These are phyloP conservation scores for Pristis pectinata DNA, from an alignment of 2,797 vertebrate genomes.

Conservation along the genomic window DNA sequence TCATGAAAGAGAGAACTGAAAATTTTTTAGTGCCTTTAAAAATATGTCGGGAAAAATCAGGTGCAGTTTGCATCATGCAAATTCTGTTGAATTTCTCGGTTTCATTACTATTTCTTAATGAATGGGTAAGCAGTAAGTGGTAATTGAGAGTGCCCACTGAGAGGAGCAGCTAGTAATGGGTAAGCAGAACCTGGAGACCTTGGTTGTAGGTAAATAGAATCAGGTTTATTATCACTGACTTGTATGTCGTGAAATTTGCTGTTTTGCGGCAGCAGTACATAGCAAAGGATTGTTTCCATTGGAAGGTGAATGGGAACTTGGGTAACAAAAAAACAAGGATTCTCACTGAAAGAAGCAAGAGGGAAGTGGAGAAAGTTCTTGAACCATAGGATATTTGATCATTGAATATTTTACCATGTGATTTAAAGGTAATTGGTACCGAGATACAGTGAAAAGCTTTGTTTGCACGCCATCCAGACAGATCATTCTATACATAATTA, in stretches of 20 bases:
- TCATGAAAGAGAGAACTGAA: not conserved
- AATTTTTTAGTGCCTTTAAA: not conserved
- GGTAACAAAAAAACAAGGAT: not conserved
- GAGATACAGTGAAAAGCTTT: too few species aligned
- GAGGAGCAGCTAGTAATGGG: too few species aligned
- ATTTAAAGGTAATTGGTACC: too few species aligned
- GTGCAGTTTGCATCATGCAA: not conserved
- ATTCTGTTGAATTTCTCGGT: not conserved
- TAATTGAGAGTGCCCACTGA: not conserved
- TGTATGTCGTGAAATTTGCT: too few species aligned
- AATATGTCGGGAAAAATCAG: not conserved
- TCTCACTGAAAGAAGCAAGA: not conserved
- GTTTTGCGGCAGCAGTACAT: not conserved
- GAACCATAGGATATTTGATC: not conserved
- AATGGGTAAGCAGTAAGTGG: not conserved
- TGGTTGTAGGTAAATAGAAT: too few species aligned
- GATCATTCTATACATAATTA: too few species aligned
- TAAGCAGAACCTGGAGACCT: too few species aligned
- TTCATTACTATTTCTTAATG: not conserved
- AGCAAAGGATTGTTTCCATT: not conserved
- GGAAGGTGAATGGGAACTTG: not conserved
- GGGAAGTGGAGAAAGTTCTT: not conserved
- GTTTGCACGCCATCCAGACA: too few species aligned
- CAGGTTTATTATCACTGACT: too few species aligned
- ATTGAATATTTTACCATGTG: not conserved